Percentiles rank a stretch among this genome's conserved stretches.
Evolutionary conservation across 2,797 vertebrate genomes (phyloP).

Genomic region (Falco peregrinus): DNA sequence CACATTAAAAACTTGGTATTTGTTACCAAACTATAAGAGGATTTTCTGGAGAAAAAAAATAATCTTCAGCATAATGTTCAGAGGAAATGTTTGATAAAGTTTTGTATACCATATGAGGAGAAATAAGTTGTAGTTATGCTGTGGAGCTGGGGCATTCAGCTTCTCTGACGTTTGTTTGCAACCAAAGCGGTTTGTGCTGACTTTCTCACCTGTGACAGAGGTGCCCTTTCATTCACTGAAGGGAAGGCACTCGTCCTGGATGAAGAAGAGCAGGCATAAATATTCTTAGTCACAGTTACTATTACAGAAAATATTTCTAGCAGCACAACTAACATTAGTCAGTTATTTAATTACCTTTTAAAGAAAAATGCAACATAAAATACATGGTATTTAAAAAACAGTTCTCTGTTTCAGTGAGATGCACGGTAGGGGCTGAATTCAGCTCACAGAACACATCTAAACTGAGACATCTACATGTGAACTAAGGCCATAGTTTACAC

Average conservation of each 20-base stretch:
- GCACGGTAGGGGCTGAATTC: neutral
- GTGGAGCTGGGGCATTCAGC: neutral
- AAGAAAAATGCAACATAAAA: neutral
- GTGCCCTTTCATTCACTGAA: neutral
- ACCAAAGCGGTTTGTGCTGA: neutral
- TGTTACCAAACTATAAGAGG: neutral
- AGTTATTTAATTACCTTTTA: neutral
- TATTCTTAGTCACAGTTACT: neutral
- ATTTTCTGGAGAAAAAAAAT: neutral
- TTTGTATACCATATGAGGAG: neutral
- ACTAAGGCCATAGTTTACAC: neutral
- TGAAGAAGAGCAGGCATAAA: neutral
- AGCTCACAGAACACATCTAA: neutral
- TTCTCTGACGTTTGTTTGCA: neutral
- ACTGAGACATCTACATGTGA: neutral
- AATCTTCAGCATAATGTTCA: neutral
- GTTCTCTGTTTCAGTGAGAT: neutral
- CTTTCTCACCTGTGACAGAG: neutral
- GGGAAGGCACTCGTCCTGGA: neutral
- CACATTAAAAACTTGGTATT: neutral
- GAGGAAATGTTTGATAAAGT: neutral
- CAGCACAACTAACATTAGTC: neutral
- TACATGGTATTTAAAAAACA: neutral
- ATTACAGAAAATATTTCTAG: neutral
- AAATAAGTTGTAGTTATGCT: neutral